These are phyloP conservation scores for Xestia sexstrigata DNA, from an alignment of 2,888 invertebrate species.

Conservation along the genomic window DNA sequence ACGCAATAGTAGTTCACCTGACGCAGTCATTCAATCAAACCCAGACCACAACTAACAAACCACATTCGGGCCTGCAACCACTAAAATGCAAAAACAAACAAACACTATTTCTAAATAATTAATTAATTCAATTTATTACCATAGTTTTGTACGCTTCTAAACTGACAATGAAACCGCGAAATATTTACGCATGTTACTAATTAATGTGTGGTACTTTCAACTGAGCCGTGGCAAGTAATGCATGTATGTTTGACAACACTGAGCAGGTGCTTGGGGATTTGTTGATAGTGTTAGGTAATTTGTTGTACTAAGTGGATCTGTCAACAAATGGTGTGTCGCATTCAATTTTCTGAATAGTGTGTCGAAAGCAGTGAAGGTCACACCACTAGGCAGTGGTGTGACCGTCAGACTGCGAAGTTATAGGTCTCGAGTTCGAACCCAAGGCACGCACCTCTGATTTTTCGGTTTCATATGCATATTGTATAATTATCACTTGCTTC, in stretches of 20 bases:
- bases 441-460: too few relatives aligned
- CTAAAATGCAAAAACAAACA: not conserved
- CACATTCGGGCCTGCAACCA: not conserved
- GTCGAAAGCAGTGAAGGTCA: too few relatives aligned
- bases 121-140: not conserved
- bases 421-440: too few relatives aligned
- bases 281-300: constrained; percentile 23
- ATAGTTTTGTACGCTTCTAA: constrained; percentile 1
- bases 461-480: too few relatives aligned
- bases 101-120: not conserved
- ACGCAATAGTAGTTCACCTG: not conserved
- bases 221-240: not conserved
- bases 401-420: too few relatives aligned
- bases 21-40: not conserved
- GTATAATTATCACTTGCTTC: too few relatives aligned
- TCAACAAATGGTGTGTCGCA: not conserved
- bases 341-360: not conserved
- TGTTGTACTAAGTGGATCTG: constrained; percentile 16
- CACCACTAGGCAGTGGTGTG: too few relatives aligned
- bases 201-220: constrained; percentile 4
- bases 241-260: constrained; percentile 8
- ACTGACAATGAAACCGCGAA: not conserved
- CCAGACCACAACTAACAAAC: not conserved
- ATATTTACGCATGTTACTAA: not conserved
- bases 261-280: not conserved